Evolutionary conservation across 2,888 invertebrate species (phyloP), one percentile per base, ranked within the genome.

Genomic region (Heliconius erato): DNA sequence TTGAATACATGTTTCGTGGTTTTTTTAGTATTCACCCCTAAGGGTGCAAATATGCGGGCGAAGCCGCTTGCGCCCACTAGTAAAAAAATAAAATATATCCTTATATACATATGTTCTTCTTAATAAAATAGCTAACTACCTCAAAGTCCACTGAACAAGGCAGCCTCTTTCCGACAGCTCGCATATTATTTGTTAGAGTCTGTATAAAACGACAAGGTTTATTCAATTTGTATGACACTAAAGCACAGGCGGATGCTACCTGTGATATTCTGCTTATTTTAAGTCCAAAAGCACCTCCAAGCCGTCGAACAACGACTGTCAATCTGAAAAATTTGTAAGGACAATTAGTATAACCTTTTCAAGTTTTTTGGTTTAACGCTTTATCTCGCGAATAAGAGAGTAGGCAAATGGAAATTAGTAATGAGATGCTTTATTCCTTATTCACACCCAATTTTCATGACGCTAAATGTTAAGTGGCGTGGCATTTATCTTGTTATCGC

Each of bases 261-360:
- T 96, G 93, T 9, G 93, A 88, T 11, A 95, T 92, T 49, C 97
- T 94, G 0, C 96, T 95, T 84, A 98, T 96, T 91, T 98, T 98
- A 0, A 96, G 95, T 0, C 98, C 98, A 87, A 97, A 98, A 0
- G 95, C 97, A 7, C 98, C 98, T 0, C 98, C 98, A 1, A 98
- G 86, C 74, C 98, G 96, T 77, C 97, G 96, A 0, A 98, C 97
- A 68, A 82, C 79, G 2, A 89, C 86, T 63, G n/a, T 63, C 9
- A 63, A 11, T 63, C 63, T 63, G 9, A 1, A 63, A 63, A 63
- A 63, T 3, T 40, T 7, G 23, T 23, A n/a, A 11, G n/a, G 23
- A n/a, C 3, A 63, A 23, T n/a, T n/a, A n/a, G 12, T 7, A 1
- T 63, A n/a, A n/a, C n/a, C 63, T n/a, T 63, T n/a, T n/a, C 4